These are phyloP conservation scores for Sebastes kiyomatsui DNA, from an alignment of 2,797 vertebrate species.

Conservation along the genomic window DNA sequence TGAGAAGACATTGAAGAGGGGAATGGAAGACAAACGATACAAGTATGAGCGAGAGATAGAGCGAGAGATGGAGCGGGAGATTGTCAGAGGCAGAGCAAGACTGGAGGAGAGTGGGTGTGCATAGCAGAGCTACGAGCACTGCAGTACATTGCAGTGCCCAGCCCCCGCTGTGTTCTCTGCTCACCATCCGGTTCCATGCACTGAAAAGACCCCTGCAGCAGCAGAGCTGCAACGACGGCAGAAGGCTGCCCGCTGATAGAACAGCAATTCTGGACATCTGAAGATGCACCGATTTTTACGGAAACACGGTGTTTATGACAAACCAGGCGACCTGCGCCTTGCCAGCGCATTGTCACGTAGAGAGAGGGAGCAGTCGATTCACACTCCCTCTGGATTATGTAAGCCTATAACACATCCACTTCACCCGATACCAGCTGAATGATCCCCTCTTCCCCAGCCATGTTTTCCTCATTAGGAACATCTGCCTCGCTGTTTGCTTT, in stretches of 20 bases:
- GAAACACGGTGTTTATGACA: not conserved
- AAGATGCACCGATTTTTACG: conserved; percentile 10
- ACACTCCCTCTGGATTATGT: conserved; percentile 70
- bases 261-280: conserved; percentile 33
- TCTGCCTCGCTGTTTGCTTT: conserved; percentile 69
- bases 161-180: conserved; percentile 77
- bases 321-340: conserved; percentile 30
- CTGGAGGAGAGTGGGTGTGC: conserved; percentile 78
- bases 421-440: conserved; percentile 46
- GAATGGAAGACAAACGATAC: conserved; percentile 40
- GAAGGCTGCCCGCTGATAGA: conserved; percentile 54
- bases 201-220: conserved; percentile 80
- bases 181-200: conserved; percentile 79
- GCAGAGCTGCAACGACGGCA: conserved; percentile 54
- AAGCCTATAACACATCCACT: conserved; percentile 58
- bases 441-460: conserved; percentile 40
- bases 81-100: conserved; percentile 65
- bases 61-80: conserved; percentile 56
- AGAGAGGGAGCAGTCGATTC: conserved; percentile 56
- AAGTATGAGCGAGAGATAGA: conserved; percentile 42
- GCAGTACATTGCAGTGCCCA: conserved; percentile 85
- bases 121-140: conserved; percentile 78
- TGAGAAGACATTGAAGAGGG: conserved; percentile 21
- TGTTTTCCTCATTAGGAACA: conserved; percentile 68
- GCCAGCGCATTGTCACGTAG: conserved; percentile 44